phyloP scores from a whole-genome alignment of 2,888 invertebrate genomes.

The Mimas tiliae region DNA sequence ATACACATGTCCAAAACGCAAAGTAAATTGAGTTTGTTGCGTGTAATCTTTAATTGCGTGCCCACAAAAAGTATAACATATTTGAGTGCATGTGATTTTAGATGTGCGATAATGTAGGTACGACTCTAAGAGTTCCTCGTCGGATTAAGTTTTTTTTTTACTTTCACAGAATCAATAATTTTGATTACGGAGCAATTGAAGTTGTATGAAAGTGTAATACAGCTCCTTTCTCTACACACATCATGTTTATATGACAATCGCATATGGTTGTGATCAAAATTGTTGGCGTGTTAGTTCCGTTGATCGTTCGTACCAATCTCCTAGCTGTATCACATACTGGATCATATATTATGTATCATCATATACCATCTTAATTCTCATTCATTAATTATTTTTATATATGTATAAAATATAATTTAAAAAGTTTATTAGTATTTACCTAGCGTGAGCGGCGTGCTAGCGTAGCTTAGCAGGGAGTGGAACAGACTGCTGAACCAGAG shows the following conservation, averaged over 20 bases:
- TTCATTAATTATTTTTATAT: no score
- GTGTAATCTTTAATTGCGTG: slow-evolving; percentile 23
- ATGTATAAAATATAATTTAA: no score
- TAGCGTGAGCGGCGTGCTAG: no score
- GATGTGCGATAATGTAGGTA: neutral
- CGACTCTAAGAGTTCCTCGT: neutral
- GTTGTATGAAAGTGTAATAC: neutral
- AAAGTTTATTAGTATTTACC: no score
- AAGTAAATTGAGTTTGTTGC: slow-evolving; percentile 18
- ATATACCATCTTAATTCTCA: no score
- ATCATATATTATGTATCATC: no score
- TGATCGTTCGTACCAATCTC: slow-evolving; percentile 30
- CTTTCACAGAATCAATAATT: slow-evolving; percentile 25
- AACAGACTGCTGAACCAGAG: no score
- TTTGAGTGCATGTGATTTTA: neutral
- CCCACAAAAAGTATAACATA: slow-evolving; percentile 3
- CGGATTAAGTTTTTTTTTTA: slow-evolving; percentile 20
- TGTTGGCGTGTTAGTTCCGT: neutral
- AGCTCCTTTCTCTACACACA: slow-evolving; percentile 13
- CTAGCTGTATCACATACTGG: slow-evolving; percentile 29
- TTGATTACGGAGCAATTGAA: neutral
- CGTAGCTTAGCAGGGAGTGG: no score
- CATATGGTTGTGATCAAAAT: neutral
- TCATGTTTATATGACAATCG: neutral
- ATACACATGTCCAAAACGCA: neutral